Percentiles rank a stretch among this genome's conserved stretches.
Conservation (phyloP, 2,888 invertebrate genomes). For the Physocephala rufipes region DNA sequence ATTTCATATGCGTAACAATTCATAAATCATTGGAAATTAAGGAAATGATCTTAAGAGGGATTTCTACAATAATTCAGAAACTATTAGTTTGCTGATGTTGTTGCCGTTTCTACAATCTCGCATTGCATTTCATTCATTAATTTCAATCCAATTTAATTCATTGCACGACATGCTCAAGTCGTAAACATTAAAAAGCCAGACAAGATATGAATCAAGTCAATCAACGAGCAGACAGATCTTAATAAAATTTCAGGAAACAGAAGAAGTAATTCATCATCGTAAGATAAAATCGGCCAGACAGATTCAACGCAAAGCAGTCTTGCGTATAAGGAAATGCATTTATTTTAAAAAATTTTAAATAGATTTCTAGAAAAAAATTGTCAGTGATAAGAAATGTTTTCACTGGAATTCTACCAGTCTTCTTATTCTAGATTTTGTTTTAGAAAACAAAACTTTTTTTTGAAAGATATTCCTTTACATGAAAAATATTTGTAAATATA, state of each 20-base stretch:
- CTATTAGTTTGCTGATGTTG: background rate
- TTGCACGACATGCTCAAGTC: background rate
- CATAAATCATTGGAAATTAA: background rate
- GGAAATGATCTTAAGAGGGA: background rate
- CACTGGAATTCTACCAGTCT: too few relatives aligned
- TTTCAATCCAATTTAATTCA: too few relatives aligned
- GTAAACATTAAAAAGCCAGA: background rate
- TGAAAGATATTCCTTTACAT: too few relatives aligned
- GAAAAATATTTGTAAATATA: too few relatives aligned
- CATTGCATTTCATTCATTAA: background rate
- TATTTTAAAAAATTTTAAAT: too few relatives aligned
- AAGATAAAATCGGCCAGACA: background rate
- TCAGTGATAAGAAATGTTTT: too few relatives aligned
- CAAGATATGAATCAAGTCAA: constrained; percentile 2
- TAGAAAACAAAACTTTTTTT: too few relatives aligned
- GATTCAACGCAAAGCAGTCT: background rate
- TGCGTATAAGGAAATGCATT: too few relatives aligned
- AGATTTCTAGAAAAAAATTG: too few relatives aligned
- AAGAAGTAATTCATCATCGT: too few relatives aligned
- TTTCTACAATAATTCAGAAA: background rate
- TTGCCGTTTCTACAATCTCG: background rate
- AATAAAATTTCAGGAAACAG: too few relatives aligned
- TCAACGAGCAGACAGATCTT: background rate
- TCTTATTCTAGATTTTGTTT: too few relatives aligned
- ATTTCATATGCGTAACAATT: constrained; percentile 11